phyloP scores from a whole-genome alignment of 1,140 invertebrate species.

The Hyphantria cunea region DNA sequence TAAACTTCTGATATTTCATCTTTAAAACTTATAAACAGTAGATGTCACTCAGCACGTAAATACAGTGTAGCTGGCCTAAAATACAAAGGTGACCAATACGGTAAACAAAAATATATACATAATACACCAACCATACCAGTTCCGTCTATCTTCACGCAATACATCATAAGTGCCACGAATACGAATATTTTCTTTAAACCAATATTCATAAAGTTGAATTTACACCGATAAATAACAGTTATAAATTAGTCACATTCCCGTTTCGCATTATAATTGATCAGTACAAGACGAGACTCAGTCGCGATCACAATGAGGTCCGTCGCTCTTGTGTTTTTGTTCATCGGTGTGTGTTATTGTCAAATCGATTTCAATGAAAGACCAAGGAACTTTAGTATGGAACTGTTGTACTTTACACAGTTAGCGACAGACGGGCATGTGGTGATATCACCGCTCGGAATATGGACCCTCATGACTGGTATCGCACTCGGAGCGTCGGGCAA shows the following conservation, averaged over 20 bases:
- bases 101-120: too few species aligned
- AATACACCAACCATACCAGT: too few species aligned
- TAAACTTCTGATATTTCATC: too few species aligned
- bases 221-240: background rate
- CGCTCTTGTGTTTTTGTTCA: constrained; percentile 40
- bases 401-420: constrained; percentile 58
- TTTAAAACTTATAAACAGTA: too few species aligned
- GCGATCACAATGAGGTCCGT: constrained; percentile 46
- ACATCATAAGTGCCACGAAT: too few species aligned
- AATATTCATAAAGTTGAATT: too few species aligned
- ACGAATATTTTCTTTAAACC: too few species aligned
- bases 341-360: constrained; percentile 47
- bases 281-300: constrained; percentile 34
- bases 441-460: constrained; percentile 73
- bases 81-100: too few species aligned
- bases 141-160: too few species aligned
- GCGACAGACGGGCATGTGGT: constrained; percentile 64
- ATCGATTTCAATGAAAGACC: constrained; percentile 62
- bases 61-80: too few species aligned
- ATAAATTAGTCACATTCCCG: constrained; percentile 35
- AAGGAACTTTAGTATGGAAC: constrained; percentile 71
- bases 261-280: constrained; percentile 45
- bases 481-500: constrained; percentile 59
- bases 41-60: too few species aligned
- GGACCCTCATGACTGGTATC: constrained; percentile 66